Evolutionary conservation across 2,113 vertebrate genomes (phyloP).

Genomic region (Procavia capensis): DNA sequence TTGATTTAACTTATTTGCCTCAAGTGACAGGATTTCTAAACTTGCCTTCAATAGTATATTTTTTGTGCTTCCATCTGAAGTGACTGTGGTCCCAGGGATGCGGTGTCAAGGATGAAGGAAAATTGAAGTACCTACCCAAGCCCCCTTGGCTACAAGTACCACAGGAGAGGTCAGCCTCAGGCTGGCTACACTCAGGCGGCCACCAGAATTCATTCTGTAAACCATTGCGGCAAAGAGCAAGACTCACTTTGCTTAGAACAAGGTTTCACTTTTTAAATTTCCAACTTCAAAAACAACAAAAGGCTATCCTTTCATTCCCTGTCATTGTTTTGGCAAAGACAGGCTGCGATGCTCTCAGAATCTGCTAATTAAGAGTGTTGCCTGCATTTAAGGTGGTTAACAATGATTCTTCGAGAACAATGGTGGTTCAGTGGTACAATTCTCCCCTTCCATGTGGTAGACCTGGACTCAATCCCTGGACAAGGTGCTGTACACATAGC

Average conservation of each 20-base stretch:
- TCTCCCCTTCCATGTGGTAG: not conserved
- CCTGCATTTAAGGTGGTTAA: not conserved
- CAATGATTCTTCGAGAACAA: not conserved
- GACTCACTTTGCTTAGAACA: not conserved
- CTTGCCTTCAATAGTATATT: not conserved
- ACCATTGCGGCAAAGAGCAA: not conserved
- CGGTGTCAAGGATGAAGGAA: not conserved
- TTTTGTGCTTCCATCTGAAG: conserved; percentile 12
- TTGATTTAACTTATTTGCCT: conserved; percentile 54
- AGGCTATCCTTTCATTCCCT: not conserved
- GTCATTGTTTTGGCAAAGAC: not conserved
- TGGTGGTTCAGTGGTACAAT: not conserved
- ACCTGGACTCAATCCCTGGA: not conserved
- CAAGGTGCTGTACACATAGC: not conserved
- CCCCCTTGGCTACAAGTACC: not conserved
- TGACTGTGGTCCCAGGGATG: not conserved
- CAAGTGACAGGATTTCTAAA: conserved; percentile 54
- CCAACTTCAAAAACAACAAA: not conserved
- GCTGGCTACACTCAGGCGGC: not conserved
- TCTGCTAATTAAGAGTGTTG: not conserved
- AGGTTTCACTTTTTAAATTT: not conserved
- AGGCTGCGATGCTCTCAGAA: not conserved
- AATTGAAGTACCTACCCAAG: not conserved
- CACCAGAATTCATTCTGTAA: not conserved
- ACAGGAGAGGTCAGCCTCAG: not conserved